Evolutionary conservation across 2,797 vertebrate species (phyloP), one percentile per base, ranked within the genome.

Genomic region (Poeciliopsis presidionis): DNA sequence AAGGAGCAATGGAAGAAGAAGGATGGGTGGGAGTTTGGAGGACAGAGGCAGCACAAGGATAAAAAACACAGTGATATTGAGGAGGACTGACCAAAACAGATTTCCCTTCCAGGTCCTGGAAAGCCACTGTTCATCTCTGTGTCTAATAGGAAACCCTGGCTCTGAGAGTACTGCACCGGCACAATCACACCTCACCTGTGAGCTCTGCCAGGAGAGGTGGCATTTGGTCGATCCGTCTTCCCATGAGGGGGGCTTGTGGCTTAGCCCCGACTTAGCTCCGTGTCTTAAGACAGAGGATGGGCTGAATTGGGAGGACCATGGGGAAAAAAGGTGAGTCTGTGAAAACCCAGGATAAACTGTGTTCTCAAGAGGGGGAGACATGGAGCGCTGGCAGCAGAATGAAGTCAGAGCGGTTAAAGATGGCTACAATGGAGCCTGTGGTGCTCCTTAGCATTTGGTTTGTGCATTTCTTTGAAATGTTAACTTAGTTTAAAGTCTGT

Each of bases 71-170:
- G 59, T 76, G 75, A 78, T 82, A 84, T 53, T 76, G 84, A 88
- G 81, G 74, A 79, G 90, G 90, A 92, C 91, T 88, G 91, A 92
- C 91, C 92, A 88, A 92, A 94, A 91, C 89, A 81, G 90, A 93
- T 93, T 95, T 95, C 86, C 85, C 86, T 90, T 93, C 89, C 92
- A 89, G 79, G 85, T 84, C 83, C 67, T 55, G 90, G 81, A 93
- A 93, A 93, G 91, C 92, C 89, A 89, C 90, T 91, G 90, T 91
- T 95, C 93, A 94, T 94, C 94, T 91, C 95, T 94, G 95, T 95
- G 95, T 96, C 95, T 94, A 95, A 96, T 94, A 94, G 93, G 82
- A 94, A 95, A 91, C 94, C 89, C 91, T 95, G 95, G 95, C 95
- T 90, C 81, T 75, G 81, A 79, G 91, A 92, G 90, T 73, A 89